Conservation (phyloP, 2,888 invertebrate species). For the Coenonympha glycerion region DNA sequence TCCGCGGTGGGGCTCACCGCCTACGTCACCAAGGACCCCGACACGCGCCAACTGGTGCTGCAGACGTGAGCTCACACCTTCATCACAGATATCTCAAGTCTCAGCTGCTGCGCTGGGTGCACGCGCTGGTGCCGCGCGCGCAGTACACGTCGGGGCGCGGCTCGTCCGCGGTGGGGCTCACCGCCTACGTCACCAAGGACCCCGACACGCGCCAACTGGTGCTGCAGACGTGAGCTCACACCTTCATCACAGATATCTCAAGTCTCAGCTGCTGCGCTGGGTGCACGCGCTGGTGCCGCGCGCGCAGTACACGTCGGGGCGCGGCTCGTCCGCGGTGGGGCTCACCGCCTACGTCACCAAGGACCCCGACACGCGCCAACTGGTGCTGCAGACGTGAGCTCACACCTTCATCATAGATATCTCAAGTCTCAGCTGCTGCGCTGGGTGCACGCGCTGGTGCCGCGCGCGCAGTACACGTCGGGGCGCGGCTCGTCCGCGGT, state of each 20-base stretch:
- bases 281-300: conserved; percentile 96
- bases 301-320: conserved; percentile 98
- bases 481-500: conserved; percentile 99
- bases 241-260: conserved; percentile 46
- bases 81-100: conserved; percentile 80
- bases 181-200: conserved; percentile 88
- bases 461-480: conserved; percentile 98
- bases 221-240: neutral
- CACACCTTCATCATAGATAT: neutral
- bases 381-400: neutral
- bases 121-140: conserved; percentile 94
- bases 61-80: neutral
- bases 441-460: conserved; percentile 95
- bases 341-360: conserved; percentile 88
- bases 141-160: conserved; percentile 99
- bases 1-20: conserved; percentile 99
- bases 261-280: conserved; percentile 95
- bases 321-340: conserved; percentile 98
- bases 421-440: conserved; percentile 93
- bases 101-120: conserved; percentile 94
- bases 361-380: no score
- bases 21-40: conserved; percentile 87
- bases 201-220: conserved; percentile 84
- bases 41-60: conserved; percentile 77
- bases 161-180: conserved; percentile 98